Percentiles rank a stretch among this genome's conserved stretches.
These are phyloP conservation scores for Amphiprion clarkii DNA, from an alignment of 2,797 vertebrate genomes.

Conservation along the genomic window DNA sequence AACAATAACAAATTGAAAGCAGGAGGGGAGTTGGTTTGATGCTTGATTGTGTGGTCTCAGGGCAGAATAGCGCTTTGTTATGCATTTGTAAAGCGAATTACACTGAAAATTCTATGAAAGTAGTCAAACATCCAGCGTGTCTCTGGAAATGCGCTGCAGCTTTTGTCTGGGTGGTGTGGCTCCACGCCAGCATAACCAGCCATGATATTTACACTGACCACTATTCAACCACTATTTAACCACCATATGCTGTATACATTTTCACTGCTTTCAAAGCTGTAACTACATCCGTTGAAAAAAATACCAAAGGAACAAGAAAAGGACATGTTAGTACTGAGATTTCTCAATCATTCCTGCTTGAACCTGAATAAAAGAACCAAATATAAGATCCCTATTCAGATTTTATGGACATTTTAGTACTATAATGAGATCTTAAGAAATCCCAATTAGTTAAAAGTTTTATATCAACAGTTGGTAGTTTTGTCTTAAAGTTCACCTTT, in stretches of 20 bases:
- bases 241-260: slow-evolving; percentile 46
- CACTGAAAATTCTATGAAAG: slow-evolving; percentile 49
- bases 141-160: slow-evolving; percentile 52
- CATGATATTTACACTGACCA: slow-evolving; percentile 57
- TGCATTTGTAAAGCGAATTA: slow-evolving; percentile 48
- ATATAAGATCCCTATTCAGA: not conserved
- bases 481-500: not conserved
- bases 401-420: not conserved
- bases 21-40: slow-evolving; percentile 53
- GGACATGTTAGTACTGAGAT: not conserved
- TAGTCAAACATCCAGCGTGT: slow-evolving; percentile 54
- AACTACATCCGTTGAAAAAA: slow-evolving; percentile 27
- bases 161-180: slow-evolving; percentile 57
- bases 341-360: not conserved
- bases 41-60: slow-evolving; percentile 66
- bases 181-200: slow-evolving; percentile 54
- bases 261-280: slow-evolving; percentile 34
- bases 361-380: too few relatives aligned
- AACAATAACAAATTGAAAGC: slow-evolving; percentile 76
- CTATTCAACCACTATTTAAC: slow-evolving; percentile 42
- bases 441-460: too few relatives aligned
- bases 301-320: slow-evolving; percentile 19
- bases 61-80: slow-evolving; percentile 56
- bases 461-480: too few relatives aligned
- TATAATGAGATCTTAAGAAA: too few relatives aligned